Evolutionary conservation across 2,113 vertebrate genomes (phyloP).

Genomic region (Varanus komodoensis): DNA sequence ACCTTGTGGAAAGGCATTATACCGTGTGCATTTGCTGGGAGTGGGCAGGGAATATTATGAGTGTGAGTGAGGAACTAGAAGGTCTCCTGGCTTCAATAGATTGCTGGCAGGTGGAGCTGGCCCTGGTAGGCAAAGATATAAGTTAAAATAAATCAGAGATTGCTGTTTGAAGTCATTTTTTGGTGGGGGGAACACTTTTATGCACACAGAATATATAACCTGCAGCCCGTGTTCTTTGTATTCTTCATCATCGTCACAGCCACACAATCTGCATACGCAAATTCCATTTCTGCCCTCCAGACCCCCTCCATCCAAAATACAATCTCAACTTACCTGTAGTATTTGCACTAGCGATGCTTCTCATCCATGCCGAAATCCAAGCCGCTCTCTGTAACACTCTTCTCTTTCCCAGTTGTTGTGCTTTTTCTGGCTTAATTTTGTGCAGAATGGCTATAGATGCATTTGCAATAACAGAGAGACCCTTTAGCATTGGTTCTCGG

Average conservation of each 20-base stretch:
- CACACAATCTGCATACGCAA: neutral
- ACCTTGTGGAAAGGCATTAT: too few species aligned
- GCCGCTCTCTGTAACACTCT: neutral
- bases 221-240: neutral
- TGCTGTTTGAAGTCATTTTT: too few species aligned
- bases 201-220: neutral
- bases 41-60: neutral
- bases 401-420: neutral
- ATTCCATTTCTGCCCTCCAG: neutral
- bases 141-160: neutral
- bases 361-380: neutral
- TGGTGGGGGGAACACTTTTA: too few species aligned
- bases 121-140: neutral
- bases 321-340: neutral
- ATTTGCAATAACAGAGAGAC: neutral
- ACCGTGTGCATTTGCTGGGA: neutral
- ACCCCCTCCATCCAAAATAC: too few species aligned
- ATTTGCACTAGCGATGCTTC: neutral
- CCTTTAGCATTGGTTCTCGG: neutral
- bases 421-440: neutral
- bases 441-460: neutral
- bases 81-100: neutral
- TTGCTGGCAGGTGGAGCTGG: neutral
- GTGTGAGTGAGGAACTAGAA: too few species aligned
- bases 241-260: neutral